Conservation (phyloP, 2,888 invertebrate genomes). For the Thymelicus sylvestris region DNA sequence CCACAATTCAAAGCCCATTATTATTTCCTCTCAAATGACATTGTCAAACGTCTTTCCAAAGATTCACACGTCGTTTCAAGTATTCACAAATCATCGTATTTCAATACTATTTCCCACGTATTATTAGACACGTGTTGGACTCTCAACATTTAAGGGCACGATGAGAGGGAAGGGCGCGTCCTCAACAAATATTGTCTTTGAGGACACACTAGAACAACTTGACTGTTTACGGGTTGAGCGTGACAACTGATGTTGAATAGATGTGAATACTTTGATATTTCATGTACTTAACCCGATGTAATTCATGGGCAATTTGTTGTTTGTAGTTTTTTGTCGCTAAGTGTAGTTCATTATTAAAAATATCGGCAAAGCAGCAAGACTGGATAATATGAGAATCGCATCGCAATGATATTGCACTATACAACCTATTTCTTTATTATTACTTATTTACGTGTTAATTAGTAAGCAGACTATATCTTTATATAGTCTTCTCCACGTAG, state of each 20-base stretch:
- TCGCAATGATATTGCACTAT: too few relatives aligned
- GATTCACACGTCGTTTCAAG: slow-evolving; percentile 47
- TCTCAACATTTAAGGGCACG: slow-evolving; percentile 46
- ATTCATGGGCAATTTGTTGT: too few relatives aligned
- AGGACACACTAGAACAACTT: slow-evolving; percentile 71
- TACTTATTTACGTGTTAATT: too few relatives aligned
- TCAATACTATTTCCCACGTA: slow-evolving; percentile 68
- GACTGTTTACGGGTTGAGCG: slow-evolving; percentile 71
- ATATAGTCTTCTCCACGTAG: too few relatives aligned
- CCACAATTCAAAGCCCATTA: not conserved
- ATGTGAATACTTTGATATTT: slow-evolving; percentile 38
- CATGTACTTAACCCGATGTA: slow-evolving; percentile 4
- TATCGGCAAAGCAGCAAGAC: too few relatives aligned
- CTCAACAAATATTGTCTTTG: slow-evolving; percentile 82
- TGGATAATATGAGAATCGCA: too few relatives aligned
- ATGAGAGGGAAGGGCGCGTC: slow-evolving; percentile 67
- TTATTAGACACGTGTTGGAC: slow-evolving; percentile 70
- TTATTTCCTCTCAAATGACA: slow-evolving; percentile 1
- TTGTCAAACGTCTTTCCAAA: slow-evolving; percentile 27
- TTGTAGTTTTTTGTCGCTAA: too few relatives aligned
- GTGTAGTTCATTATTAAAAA: too few relatives aligned
- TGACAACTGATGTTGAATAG: slow-evolving; percentile 57
- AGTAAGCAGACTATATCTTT: too few relatives aligned
- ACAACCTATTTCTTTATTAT: too few relatives aligned
- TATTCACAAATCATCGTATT: slow-evolving; percentile 71